Evolutionary conservation across 1,140 invertebrate species (phyloP).

Genomic region (Planococcus citri): DNA sequence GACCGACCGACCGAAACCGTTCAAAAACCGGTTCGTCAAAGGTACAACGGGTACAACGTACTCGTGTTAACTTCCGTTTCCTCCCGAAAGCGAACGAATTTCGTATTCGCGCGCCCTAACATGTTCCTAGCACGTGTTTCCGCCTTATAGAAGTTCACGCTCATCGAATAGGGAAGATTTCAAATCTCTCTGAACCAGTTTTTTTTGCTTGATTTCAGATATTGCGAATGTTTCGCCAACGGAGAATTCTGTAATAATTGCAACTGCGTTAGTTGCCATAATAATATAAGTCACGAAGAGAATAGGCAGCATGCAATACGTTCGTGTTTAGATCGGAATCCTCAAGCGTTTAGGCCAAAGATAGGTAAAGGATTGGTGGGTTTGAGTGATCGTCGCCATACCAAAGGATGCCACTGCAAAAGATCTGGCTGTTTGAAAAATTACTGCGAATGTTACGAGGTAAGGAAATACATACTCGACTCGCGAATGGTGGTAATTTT

Average conservation of each 20-base stretch:
- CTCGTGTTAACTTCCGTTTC: background rate
- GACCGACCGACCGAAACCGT: too few species aligned
- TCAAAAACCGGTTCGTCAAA: background rate
- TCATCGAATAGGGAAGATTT: too few species aligned
- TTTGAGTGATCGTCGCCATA: constrained; percentile 67
- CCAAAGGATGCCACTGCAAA: constrained; percentile 99
- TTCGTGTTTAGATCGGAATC: constrained; percentile 85
- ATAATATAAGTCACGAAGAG: constrained; percentile 93
- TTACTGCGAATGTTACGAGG: constrained; percentile 99
- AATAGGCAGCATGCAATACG: constrained; percentile 86
- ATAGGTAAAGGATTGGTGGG: constrained; percentile 73
- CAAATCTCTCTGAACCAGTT: too few species aligned
- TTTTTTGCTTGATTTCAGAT: constrained; percentile 49
- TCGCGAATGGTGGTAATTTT: too few species aligned
- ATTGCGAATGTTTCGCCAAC: constrained; percentile 99
- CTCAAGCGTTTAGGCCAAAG: constrained; percentile 92
- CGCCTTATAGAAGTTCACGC: too few species aligned
- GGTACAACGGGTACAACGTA: background rate
- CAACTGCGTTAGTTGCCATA: constrained; percentile 96
- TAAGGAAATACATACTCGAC: constrained; percentile 34
- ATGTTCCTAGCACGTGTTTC: background rate
- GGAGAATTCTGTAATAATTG: constrained; percentile 98
- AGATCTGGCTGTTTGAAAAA: constrained; percentile 97
- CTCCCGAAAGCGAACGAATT: background rate
- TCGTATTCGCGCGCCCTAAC: background rate